Evolutionary conservation across 2,797 vertebrate genomes (phyloP).

Genomic region (Sus cebifrons): DNA sequence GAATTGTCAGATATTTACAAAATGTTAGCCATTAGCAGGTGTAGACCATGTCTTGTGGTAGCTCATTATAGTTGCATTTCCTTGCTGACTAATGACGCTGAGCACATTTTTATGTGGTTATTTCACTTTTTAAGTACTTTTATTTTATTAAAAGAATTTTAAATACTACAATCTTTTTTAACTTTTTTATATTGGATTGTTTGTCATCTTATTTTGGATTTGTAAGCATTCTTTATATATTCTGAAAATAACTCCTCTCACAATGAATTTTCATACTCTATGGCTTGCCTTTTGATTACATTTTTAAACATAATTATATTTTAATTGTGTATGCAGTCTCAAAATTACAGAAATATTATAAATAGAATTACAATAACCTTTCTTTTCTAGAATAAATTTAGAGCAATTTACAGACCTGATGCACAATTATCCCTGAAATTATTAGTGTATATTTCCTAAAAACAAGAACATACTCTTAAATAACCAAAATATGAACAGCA

Average conservation of each 20-base stretch:
- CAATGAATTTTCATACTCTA: not conserved
- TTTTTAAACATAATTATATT: not conserved
- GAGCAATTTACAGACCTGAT: not conserved
- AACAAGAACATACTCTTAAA: not conserved
- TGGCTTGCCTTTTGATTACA: not conserved
- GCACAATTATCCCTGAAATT: not conserved
- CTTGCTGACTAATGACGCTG: not conserved
- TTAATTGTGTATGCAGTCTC: not conserved
- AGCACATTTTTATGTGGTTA: not conserved
- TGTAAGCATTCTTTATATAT: not conserved
- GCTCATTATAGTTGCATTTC: not conserved
- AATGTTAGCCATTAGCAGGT: not conserved
- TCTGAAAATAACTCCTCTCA: not conserved
- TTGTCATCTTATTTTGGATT: not conserved
- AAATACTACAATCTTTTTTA: not conserved
- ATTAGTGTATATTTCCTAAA: not conserved
- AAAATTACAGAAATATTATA: not conserved
- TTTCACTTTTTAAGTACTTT: not conserved
- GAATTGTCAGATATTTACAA: not conserved
- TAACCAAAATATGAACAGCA: not conserved
- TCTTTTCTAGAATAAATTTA: not conserved
- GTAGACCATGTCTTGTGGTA: not conserved
- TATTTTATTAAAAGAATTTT: too few species aligned
- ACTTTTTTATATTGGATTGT: not conserved
- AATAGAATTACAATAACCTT: not conserved